A percentile compares a stretch with the other conserved stretches of the same genome.
Conservation (phyloP, 1,140 invertebrate species). For the Scaptomyza hsui region DNA sequence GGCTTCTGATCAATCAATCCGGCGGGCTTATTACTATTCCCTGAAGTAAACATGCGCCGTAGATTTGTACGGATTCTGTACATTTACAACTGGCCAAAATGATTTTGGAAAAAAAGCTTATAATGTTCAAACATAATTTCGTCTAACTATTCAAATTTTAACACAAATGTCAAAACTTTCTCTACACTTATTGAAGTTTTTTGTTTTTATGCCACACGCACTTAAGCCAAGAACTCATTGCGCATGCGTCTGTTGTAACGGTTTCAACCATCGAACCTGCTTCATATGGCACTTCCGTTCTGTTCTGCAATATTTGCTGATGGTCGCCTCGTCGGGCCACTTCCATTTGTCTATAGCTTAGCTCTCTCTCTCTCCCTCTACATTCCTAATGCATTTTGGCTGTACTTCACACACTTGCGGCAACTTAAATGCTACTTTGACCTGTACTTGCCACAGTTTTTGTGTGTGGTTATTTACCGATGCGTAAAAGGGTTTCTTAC, state of each 20-base stretch:
- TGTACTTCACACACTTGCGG: slow-evolving; percentile 7
- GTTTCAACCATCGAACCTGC: slow-evolving; percentile 29
- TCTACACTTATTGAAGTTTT: slow-evolving; percentile 45
- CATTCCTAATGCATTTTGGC: slow-evolving; percentile 24
- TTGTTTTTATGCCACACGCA: slow-evolving; percentile 29
- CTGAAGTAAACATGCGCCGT: neutral
- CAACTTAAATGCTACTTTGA: slow-evolving; percentile 13
- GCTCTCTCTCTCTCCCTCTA: neutral
- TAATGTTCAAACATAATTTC: neutral
- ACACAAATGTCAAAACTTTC: slow-evolving; percentile 68
- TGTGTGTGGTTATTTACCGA: slow-evolving; percentile 30
- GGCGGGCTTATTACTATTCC: neutral
- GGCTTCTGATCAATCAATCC: neutral
- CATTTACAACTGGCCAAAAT: neutral
- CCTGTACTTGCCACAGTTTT: slow-evolving; percentile 25
- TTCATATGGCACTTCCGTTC: slow-evolving; percentile 73
- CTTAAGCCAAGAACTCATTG: slow-evolving; percentile 49
- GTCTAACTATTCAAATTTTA: neutral
- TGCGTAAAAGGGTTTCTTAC: slow-evolving; percentile 31
- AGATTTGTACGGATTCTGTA: neutral
- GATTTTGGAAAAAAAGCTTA: neutral
- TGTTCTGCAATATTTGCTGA: slow-evolving; percentile 42
- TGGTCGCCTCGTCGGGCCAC: slow-evolving; percentile 25
- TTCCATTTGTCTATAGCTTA: slow-evolving; percentile 26
- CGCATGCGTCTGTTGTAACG: slow-evolving; percentile 47